Conservation (phyloP, 2,113 vertebrate genomes). For the Hydrochoerus hydrochaeris region DNA sequence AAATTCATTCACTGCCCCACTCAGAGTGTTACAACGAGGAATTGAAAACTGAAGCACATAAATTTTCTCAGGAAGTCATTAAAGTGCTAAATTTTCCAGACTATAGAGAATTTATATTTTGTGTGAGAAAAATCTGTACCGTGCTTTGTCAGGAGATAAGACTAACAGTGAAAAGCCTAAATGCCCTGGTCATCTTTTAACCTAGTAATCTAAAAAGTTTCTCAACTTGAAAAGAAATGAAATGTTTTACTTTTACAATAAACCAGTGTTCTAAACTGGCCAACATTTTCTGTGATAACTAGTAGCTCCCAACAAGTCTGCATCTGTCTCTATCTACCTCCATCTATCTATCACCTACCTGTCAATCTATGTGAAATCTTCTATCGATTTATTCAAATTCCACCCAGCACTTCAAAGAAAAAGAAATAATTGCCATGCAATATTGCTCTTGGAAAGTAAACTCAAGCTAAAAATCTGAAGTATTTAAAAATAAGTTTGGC, state of each 20-base stretch:
- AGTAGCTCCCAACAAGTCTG: background rate
- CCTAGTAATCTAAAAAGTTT: background rate
- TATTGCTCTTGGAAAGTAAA: conserved; percentile 20
- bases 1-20: background rate
- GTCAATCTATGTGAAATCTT: background rate
- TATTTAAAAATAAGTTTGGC: conserved; percentile 46
- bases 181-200: background rate
- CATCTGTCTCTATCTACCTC: background rate
- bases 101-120: background rate
- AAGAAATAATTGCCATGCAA: background rate
- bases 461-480: conserved; percentile 4
- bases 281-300: background rate
- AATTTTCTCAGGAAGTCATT: background rate
- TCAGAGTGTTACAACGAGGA: background rate
- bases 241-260: background rate
- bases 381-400: background rate
- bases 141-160: background rate
- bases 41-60: background rate
- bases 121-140: background rate
- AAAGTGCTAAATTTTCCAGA: background rate
- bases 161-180: background rate
- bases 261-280: background rate
- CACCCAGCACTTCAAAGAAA: background rate
- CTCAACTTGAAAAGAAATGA: background rate
- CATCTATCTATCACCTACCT: background rate